Conservation (phyloP, 2,888 invertebrate genomes). For the Scrobipalpa atriplicella region DNA sequence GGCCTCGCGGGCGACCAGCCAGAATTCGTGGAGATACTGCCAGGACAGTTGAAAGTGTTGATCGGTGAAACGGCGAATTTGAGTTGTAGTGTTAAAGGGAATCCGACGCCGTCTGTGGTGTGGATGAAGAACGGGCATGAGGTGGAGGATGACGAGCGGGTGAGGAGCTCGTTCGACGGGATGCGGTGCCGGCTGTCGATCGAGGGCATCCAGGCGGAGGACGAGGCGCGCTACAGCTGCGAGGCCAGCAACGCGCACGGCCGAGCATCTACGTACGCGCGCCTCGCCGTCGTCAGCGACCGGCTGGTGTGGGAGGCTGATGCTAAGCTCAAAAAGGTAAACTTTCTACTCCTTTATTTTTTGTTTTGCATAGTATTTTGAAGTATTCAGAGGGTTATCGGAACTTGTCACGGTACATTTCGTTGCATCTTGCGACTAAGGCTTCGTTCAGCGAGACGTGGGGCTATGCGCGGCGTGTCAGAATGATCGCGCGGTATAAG, state of each 20-base stretch:
- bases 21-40: slow-evolving; percentile 89
- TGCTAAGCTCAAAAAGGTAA: slow-evolving; percentile 87
- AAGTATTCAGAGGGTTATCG: too few relatives aligned
- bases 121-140: slow-evolving; percentile 94
- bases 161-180: slow-evolving; percentile 81
- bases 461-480: too few relatives aligned
- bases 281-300: slow-evolving; percentile 90
- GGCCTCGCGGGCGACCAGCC: slow-evolving; percentile 87
- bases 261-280: slow-evolving; percentile 91
- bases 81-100: slow-evolving; percentile 88
- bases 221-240: slow-evolving; percentile 92
- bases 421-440: too few relatives aligned
- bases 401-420: too few relatives aligned
- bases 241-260: slow-evolving; percentile 92
- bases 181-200: slow-evolving; percentile 85
- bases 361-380: too few relatives aligned
- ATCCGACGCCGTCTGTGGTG: slow-evolving; percentile 86
- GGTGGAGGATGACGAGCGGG: slow-evolving; percentile 79
- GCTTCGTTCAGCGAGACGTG: too few relatives aligned
- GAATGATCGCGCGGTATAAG: too few relatives aligned
- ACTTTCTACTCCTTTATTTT: slow-evolving; percentile 15
- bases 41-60: slow-evolving; percentile 90
- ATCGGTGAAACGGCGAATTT: slow-evolving; percentile 85
- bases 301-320: slow-evolving; percentile 89
- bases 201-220: slow-evolving; percentile 83